Evolutionary conservation across 2,888 invertebrate genomes (phyloP).

Genomic region (Athalia circularis): DNA sequence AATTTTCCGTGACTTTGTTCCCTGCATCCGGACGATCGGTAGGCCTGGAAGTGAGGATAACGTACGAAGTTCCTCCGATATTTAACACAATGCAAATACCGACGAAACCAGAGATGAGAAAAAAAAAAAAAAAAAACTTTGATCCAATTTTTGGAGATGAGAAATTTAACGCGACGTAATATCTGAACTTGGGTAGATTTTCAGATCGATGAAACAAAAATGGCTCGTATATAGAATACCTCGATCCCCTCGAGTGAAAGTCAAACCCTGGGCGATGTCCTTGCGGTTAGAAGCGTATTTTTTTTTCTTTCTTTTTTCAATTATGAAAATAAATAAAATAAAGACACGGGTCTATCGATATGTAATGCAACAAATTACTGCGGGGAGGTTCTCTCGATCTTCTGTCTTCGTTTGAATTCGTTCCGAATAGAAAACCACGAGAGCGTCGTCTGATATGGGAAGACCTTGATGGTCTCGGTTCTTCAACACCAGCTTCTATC

Average conservation of each 20-base stretch:
- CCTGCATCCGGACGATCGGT: constrained; percentile 1
- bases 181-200: too few relatives aligned
- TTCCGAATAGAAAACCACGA: background rate
- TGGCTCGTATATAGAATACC: too few relatives aligned
- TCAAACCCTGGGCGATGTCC: too few relatives aligned
- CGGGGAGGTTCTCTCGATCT: background rate
- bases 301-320: too few relatives aligned
- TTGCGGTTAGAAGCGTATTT: too few relatives aligned
- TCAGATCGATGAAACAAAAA: too few relatives aligned
- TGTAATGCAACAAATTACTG: background rate
- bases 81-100: background rate
- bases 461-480: constrained; percentile 9
- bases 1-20: background rate
- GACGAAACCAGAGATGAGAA: background rate
- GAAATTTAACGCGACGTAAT: too few relatives aligned
- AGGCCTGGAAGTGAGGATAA: too few relatives aligned
- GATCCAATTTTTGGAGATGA: background rate
- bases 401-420: background rate
- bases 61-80: too few relatives aligned
- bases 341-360: background rate
- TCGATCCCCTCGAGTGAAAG: too few relatives aligned
- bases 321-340: background rate
- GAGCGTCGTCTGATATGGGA: background rate
- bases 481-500: background rate
- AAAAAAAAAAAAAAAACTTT: background rate